These are phyloP conservation scores for Parazoanthus atlanticus DNA, from an alignment of 92 coral and sea anemone genomes.

Conservation along the genomic window DNA sequence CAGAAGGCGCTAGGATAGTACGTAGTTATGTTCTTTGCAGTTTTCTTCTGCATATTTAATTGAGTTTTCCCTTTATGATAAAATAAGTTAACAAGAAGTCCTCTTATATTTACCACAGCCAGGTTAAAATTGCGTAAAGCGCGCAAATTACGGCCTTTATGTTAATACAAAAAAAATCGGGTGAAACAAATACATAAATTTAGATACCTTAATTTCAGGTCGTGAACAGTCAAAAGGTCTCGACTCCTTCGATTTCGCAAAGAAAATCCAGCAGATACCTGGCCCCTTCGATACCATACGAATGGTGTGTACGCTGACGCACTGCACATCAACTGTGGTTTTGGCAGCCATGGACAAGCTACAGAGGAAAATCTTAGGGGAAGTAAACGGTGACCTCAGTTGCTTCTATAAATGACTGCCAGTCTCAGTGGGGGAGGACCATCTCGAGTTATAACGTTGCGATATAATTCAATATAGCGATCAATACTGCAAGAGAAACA, in stretches of 20 bases:
- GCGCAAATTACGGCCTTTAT: too few relatives aligned
- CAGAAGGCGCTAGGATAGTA: too few relatives aligned
- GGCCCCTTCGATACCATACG: conserved; percentile 48
- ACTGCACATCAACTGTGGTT: conserved; percentile 7
- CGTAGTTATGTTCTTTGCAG: too few relatives aligned
- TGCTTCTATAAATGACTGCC: conserved; percentile 39
- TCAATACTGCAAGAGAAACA: conserved; percentile 16
- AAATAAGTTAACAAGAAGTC: too few relatives aligned
- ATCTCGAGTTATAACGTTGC: conserved; percentile 23
- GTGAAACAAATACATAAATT: too few relatives aligned
- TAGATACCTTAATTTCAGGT: conserved; percentile 30
- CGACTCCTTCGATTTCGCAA: conserved; percentile 19
- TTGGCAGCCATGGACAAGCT: conserved; percentile 45
- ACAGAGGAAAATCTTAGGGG: conserved; percentile 27
- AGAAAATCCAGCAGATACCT: conserved; percentile 15
- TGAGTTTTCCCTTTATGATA: too few relatives aligned
- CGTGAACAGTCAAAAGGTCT: conserved; percentile 13
- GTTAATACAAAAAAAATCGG: too few relatives aligned
- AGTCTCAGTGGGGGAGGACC: conserved; percentile 18
- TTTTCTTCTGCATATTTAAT: too few relatives aligned
- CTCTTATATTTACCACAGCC: too few relatives aligned
- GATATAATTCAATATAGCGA: conserved; percentile 34
- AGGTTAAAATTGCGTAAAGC: too few relatives aligned
- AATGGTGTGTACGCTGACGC: conserved; percentile 42
- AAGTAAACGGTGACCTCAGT: conserved; percentile 14